phyloP scores from a whole-genome alignment of 2,888 invertebrate genomes.

The Quadroppia sp. region DNA sequence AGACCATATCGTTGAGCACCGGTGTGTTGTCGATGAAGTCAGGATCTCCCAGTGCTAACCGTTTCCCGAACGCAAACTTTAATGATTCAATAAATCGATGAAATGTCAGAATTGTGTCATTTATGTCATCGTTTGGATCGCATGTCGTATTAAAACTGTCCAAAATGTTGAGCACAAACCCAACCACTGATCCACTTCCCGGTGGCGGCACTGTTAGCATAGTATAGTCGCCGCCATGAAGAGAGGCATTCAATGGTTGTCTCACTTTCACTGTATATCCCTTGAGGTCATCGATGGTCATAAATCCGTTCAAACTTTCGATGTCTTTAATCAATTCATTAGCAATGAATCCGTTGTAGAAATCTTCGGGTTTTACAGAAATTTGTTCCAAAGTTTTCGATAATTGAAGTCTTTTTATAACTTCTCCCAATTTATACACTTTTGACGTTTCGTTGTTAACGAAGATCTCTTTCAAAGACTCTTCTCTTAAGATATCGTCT shows the following conservation, averaged over 20 bases:
- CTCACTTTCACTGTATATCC: conserved; percentile 56
- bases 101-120: conserved; percentile 56
- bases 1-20: conserved; percentile 4
- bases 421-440: conserved; percentile 63
- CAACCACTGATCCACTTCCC: conserved; percentile 55
- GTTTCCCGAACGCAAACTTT: conserved; percentile 82
- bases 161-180: conserved; percentile 66
- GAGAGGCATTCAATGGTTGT: conserved; percentile 2
- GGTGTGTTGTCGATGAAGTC: conserved; percentile 48
- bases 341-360: conserved; percentile 52
- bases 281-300: conserved; percentile 70
- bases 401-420: conserved; percentile 62
- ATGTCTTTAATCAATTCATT: conserved; percentile 23
- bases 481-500: conserved; percentile 58
- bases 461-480: conserved; percentile 52
- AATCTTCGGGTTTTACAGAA: conserved; percentile 63
- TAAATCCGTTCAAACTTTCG: conserved; percentile 60
- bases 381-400: conserved; percentile 71
- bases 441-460: conserved; percentile 62
- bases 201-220: conserved; percentile 37
- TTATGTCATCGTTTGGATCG: conserved; percentile 30
- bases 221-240: conserved; percentile 55
- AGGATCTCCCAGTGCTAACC: conserved; percentile 73
- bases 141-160: conserved; percentile 42
- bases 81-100: conserved; percentile 82